A percentile compares a stretch with the other conserved stretches of the same genome.
Evolutionary conservation across 2,797 vertebrate species (phyloP).

Genomic region (Pteropus rufus): DNA sequence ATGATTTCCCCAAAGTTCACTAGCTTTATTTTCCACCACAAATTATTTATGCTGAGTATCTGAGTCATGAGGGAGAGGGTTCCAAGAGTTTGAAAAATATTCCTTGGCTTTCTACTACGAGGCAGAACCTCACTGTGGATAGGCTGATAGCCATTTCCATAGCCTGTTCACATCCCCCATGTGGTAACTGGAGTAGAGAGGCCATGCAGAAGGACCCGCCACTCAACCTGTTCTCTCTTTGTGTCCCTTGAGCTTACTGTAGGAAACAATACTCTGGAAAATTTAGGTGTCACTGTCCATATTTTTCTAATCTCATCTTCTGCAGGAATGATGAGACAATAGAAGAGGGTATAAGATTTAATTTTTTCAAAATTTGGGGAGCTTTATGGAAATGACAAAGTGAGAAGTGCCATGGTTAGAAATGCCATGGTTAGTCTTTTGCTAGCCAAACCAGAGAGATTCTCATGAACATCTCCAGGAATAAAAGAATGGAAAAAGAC

Average conservation of each 20-base stretch:
- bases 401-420: background rate
- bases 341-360: background rate
- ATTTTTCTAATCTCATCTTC: background rate
- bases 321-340: background rate
- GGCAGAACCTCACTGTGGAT: background rate
- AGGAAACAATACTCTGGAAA: background rate
- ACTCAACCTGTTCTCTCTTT: background rate
- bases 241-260: background rate
- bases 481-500: background rate
- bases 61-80: background rate
- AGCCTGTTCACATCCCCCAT: accelerated
- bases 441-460: background rate
- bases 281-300: background rate
- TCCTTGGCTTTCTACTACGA: background rate
- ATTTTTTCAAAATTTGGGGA: background rate
- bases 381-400: background rate
- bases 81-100: background rate
- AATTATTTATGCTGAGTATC: background rate
- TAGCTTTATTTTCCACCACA: background rate
- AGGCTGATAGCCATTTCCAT: background rate
- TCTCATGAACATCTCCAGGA: background rate
- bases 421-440: background rate
- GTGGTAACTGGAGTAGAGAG: background rate
- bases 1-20: background rate
- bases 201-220: too few relatives aligned